These are phyloP conservation scores for Rousettus leschenaultii DNA, from an alignment of 2,113 vertebrate species.

Conservation along the genomic window DNA sequence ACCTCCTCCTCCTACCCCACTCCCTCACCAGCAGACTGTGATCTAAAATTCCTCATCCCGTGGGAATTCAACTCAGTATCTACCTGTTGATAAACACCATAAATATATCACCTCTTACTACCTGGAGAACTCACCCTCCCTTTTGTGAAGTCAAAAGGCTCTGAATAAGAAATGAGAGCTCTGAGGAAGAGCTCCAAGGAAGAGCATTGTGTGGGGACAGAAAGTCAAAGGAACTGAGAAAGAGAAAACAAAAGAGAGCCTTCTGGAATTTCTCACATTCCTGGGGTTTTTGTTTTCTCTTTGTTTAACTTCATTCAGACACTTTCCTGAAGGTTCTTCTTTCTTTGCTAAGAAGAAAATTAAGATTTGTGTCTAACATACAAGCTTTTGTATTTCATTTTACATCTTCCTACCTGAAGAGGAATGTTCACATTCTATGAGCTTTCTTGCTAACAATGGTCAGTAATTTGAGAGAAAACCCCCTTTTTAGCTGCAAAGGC, in stretches of 20 bases:
- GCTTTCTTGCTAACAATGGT: conserved; percentile 32
- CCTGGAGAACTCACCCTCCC: not conserved
- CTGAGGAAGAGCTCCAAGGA: not conserved
- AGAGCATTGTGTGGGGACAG: not conserved
- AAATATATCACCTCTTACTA: not conserved
- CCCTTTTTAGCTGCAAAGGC: conserved; percentile 10
- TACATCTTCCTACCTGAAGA: conserved; percentile 40
- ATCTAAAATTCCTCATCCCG: not conserved
- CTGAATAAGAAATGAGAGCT: not conserved
- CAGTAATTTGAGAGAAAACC: conserved; percentile 51
- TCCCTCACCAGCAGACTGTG: not conserved
- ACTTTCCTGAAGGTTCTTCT: not conserved
- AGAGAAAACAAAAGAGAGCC: not conserved
- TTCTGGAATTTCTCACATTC: not conserved
- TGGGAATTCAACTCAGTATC: not conserved
- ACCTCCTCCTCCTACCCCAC: not conserved
- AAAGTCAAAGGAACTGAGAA: not conserved
- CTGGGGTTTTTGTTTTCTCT: not conserved
- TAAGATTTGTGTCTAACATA: not conserved
- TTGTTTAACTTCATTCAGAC: not conserved
- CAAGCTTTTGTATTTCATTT: conserved; percentile 39
- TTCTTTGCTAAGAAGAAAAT: not conserved
- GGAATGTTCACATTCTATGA: conserved; percentile 16
- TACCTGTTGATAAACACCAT: not conserved
- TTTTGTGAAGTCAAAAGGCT: not conserved